These are phyloP conservation scores for Cryptocephalus moraei DNA, from an alignment of 2,888 invertebrate genomes.

Conservation along the genomic window DNA sequence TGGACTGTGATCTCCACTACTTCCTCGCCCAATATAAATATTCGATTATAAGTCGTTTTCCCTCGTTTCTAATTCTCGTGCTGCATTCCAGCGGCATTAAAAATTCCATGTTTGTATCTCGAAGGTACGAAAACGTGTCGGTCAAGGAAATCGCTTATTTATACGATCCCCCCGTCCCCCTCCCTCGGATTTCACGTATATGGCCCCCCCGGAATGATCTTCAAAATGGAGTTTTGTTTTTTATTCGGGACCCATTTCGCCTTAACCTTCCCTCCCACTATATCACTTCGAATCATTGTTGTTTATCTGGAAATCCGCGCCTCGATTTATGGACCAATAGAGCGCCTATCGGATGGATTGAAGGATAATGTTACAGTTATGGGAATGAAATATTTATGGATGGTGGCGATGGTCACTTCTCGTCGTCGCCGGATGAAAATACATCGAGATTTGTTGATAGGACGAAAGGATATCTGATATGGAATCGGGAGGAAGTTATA, in stretches of 20 bases:
- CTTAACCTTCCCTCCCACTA: constrained; percentile 20
- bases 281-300: constrained; percentile 29
- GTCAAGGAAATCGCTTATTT: constrained; percentile 29
- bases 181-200: constrained; percentile 7
- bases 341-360: constrained; percentile 27
- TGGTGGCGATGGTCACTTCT: constrained; percentile 16
- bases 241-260: constrained; percentile 22
- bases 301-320: constrained; percentile 28
- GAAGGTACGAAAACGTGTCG: constrained; percentile 18
- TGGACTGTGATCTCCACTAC: too few relatives aligned
- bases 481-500: neutral
- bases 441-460: constrained; percentile 9
- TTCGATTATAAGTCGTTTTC: constrained; percentile 6
- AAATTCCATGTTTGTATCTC: constrained; percentile 7
- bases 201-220: constrained; percentile 11
- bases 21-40: too few relatives aligned
- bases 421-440: constrained; percentile 13
- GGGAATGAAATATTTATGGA: constrained; percentile 28
- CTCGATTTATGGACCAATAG: constrained; percentile 30
- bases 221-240: constrained; percentile 21
- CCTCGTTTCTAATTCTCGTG: constrained; percentile 9
- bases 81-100: constrained; percentile 13
- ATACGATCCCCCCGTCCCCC: constrained; percentile 16
- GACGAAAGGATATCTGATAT: neutral
- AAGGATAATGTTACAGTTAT: constrained; percentile 30